Evolutionary conservation across 1,140 invertebrate species (phyloP).

Genomic region (Drosophila littoralis): DNA sequence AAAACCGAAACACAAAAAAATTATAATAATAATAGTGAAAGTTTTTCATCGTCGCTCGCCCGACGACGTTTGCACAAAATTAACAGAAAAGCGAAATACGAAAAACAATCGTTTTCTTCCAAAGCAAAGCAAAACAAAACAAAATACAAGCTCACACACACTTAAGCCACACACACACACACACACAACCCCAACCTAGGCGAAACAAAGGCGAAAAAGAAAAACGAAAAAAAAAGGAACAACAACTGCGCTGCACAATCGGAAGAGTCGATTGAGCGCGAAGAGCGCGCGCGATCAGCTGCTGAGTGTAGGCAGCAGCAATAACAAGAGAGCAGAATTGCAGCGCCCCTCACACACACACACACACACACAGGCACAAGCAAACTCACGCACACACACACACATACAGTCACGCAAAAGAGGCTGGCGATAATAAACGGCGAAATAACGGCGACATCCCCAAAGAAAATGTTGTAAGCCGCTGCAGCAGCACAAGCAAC

Average conservation of each 20-base stretch:
- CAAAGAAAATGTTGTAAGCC: slow-evolving; percentile 46
- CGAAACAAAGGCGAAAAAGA: slow-evolving; percentile 11
- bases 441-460: neutral
- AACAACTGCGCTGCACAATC: neutral
- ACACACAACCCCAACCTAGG: neutral
- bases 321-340: slow-evolving; percentile 4
- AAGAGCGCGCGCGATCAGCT: slow-evolving; percentile 22
- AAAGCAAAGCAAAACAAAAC: slow-evolving; percentile 50
- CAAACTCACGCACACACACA: neutral
- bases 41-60: slow-evolving; percentile 57
- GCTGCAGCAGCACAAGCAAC: slow-evolving; percentile 1
- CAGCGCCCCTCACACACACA: neutral
- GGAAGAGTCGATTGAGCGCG: slow-evolving; percentile 7
- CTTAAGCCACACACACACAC: neutral
- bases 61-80: slow-evolving; percentile 70
- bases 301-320: slow-evolving; percentile 10
- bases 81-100: slow-evolving; percentile 70
- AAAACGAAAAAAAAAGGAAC: neutral
- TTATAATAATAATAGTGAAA: slow-evolving; percentile 58
- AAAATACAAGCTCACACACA: slow-evolving; percentile 10
- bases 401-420: neutral
- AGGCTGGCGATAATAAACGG: slow-evolving; percentile 20
- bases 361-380: neutral
- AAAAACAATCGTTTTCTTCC: slow-evolving; percentile 66
- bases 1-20: slow-evolving; percentile 6